Conservation (phyloP, 2,888 invertebrate genomes). For the Schrankia costaestrigalis region DNA sequence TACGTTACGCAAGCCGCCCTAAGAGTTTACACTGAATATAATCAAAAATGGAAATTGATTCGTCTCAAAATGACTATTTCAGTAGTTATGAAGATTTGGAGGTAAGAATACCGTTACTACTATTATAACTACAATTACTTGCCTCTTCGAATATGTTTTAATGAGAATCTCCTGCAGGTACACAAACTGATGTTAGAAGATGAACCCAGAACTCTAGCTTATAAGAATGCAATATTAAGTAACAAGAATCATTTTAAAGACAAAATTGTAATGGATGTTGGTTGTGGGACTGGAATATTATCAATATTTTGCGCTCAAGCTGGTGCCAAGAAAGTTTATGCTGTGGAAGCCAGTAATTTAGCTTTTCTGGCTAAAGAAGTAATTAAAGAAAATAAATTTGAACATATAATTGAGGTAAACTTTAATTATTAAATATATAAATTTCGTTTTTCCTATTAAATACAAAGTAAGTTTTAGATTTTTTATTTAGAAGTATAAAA, state of each 20-base stretch:
- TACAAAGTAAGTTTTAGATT: neutral
- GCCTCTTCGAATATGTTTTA: too few species aligned
- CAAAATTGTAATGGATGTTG: constrained; percentile 92
- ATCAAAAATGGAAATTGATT: constrained; percentile 38
- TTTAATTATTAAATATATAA: neutral
- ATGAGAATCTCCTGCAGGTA: constrained; percentile 83
- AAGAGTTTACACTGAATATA: too few species aligned
- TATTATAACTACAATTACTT: too few species aligned
- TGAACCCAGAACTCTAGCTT: constrained; percentile 87
- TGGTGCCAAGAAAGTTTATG: constrained; percentile 93
- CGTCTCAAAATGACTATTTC: constrained; percentile 79
- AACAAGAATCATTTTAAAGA: constrained; percentile 84
- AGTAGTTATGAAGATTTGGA: constrained; percentile 87
- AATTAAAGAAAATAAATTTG: constrained; percentile 85
- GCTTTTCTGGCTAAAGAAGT: constrained; percentile 84
- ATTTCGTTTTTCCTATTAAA: neutral
- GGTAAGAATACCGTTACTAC: too few species aligned
- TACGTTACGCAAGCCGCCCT: too few species aligned
- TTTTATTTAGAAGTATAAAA: neutral
- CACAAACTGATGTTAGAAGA: constrained; percentile 91
- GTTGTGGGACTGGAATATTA: constrained; percentile 93
- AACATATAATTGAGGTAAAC: constrained; percentile 82
- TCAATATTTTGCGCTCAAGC: constrained; percentile 94
- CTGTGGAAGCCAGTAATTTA: constrained; percentile 89
- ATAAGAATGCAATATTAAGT: constrained; percentile 87